Base-by-base conservation (phyloP, 2,797 vertebrate species). In the Lophius americanus region DNA sequence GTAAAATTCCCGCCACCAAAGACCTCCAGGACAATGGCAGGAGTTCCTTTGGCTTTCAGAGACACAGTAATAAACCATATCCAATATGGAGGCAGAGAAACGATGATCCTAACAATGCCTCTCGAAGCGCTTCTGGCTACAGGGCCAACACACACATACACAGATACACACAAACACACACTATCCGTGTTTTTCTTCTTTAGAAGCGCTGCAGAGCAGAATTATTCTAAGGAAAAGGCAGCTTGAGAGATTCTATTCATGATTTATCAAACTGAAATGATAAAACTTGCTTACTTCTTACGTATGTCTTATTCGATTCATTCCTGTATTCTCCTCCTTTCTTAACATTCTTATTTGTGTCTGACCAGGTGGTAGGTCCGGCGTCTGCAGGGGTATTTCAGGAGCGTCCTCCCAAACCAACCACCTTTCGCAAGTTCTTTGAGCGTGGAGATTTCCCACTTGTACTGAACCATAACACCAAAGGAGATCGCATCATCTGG, bases 391-490 rank as follows among this genome's bases (percentile, higher is more conserved):
- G 96, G 72, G 95, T 95, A 3, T 95, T 96, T 87, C 94, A 89
- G 61, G 94, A 95, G 82, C 93, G 95, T 59, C 94, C 95, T n/a
- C 75, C 91, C 65, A 96, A 95, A 84, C 94, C 94, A 8, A 97
- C 96, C 7, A 89, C 85, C 2, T 98, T 99, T 78, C 94, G 96
- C 60, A 98, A 94, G 85, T 95, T 94, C 88, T 98, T 97, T n/a
- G 95, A 98, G 38, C 89, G 95, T 4, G 95, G 96, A 69, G 95
- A 97, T 80, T 94, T 98, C 85, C 97, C 96, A 2, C 88, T 95
- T 7, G 86, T 84, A 0, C 75, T 94, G 83, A 73, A 86, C 42
- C 91, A 93, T 3, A 82, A 88, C 68, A 61, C 76, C 57, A 92
- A 79, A 70, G 89, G 92, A 36, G 92, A 92, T 62, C 81, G 82